Conservation (phyloP, 2,797 vertebrate genomes). For the Ciconia nigra region DNA sequence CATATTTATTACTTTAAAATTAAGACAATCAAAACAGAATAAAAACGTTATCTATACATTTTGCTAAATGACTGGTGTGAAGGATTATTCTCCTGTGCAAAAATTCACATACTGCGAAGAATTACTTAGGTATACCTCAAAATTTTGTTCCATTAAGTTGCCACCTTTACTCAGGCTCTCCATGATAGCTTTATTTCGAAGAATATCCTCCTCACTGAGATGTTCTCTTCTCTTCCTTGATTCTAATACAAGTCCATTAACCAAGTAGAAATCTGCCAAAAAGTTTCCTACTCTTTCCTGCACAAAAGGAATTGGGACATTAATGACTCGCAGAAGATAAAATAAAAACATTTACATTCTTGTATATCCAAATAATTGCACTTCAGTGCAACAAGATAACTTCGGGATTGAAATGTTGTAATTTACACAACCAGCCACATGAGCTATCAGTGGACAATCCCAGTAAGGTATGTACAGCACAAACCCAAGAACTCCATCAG, state of each 20-base stretch:
- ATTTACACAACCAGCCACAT: rapidly evolving
- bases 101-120: background rate
- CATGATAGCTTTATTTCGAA: conserved; percentile 99
- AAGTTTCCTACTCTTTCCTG: conserved; percentile 98
- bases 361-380: background rate
- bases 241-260: conserved; percentile 95
- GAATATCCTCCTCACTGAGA: conserved; percentile 96
- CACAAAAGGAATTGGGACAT: background rate
- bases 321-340: background rate
- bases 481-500: background rate
- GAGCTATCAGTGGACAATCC: background rate
- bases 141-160: conserved; percentile 94
- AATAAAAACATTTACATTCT: background rate
- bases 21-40: background rate
- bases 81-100: background rate
- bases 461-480: background rate
- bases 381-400: background rate
- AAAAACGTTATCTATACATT: background rate
- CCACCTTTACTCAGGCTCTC: conserved; percentile 99
- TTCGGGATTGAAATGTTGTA: background rate
- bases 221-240: conserved; percentile 97
- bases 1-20: background rate
- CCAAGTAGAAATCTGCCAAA: conserved; percentile 94
- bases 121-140: conserved; percentile 81
- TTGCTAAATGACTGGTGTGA: background rate